phyloP scores from a whole-genome alignment of 2,797 vertebrate species.

The Platalea minor region DNA sequence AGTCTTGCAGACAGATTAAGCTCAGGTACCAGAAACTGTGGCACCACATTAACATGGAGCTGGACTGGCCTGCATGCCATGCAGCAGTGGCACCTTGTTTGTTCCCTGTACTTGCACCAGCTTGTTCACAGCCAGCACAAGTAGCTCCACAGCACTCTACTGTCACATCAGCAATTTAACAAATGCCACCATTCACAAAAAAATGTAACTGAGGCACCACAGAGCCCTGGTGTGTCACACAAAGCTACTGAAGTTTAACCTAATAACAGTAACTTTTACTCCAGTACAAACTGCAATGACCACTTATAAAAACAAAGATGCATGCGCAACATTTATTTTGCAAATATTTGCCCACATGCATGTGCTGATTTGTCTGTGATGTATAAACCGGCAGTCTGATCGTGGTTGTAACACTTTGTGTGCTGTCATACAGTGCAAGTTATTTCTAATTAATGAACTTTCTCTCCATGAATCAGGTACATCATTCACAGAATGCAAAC shows the following conservation, averaged over 20 bases:
- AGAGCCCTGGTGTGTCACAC: background rate
- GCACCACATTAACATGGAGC: background rate
- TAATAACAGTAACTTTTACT: background rate
- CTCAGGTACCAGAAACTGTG: background rate
- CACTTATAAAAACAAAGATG: background rate
- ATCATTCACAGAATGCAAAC: background rate
- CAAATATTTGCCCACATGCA: background rate
- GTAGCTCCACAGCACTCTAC: background rate
- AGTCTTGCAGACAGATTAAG: background rate
- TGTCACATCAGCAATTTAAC: rapidly evolving
- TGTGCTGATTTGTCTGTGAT: background rate
- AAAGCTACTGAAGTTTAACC: background rate
- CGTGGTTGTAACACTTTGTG: background rate
- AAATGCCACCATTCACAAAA: background rate
- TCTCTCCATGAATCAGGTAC: background rate
- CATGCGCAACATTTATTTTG: background rate
- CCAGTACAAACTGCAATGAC: background rate
- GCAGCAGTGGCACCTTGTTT: background rate
- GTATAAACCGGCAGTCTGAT: background rate
- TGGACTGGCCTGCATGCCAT: background rate
- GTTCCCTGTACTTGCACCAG: background rate
- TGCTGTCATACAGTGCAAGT: background rate
- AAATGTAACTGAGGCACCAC: background rate
- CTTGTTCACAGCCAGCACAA: background rate
- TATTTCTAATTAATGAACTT: background rate